A percentile compares a stretch with the other conserved stretches of the same genome.
These are phyloP conservation scores for Oncorhynchus keta DNA, from an alignment of 2,113 vertebrate genomes.

Conservation along the genomic window DNA sequence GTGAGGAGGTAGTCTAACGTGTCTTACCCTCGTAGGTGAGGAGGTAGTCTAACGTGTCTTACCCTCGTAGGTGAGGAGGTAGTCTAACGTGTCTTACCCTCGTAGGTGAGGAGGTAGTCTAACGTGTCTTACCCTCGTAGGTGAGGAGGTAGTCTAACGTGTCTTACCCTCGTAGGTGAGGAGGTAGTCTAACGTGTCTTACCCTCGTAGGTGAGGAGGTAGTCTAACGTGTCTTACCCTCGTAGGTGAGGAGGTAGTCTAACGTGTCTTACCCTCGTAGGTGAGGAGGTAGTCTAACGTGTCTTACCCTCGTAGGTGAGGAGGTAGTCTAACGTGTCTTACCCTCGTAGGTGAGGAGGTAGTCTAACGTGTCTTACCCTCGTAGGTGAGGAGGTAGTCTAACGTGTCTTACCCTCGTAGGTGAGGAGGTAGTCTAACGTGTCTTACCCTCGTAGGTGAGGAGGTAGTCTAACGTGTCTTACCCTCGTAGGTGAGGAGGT, in stretches of 20 bases:
- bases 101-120: too few relatives aligned
- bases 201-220: slow-evolving; percentile 80
- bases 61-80: slow-evolving; percentile 88
- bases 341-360: slow-evolving; percentile 80
- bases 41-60: slow-evolving; percentile 37
- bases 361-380: slow-evolving; percentile 73
- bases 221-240: slow-evolving; percentile 73
- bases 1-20: not conserved
- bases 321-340: slow-evolving; percentile 27
- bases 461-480: slow-evolving; percentile 35
- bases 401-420: slow-evolving; percentile 74
- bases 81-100: slow-evolving; percentile 82
- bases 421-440: not conserved
- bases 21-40: slow-evolving; percentile 77
- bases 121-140: slow-evolving; percentile 73
- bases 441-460: slow-evolving; percentile 77
- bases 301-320: slow-evolving; percentile 73
- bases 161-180: slow-evolving; percentile 61
- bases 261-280: too few relatives aligned
- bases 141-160: not conserved
- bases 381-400: too few relatives aligned
- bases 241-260: too few relatives aligned
- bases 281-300: not conserved
- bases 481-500: slow-evolving; percentile 74
- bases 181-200: slow-evolving; percentile 27